Evolutionary conservation across 2,888 invertebrate species (phyloP), one percentile per base, ranked within the genome.

Genomic region (Dryadula phaetusa): DNA sequence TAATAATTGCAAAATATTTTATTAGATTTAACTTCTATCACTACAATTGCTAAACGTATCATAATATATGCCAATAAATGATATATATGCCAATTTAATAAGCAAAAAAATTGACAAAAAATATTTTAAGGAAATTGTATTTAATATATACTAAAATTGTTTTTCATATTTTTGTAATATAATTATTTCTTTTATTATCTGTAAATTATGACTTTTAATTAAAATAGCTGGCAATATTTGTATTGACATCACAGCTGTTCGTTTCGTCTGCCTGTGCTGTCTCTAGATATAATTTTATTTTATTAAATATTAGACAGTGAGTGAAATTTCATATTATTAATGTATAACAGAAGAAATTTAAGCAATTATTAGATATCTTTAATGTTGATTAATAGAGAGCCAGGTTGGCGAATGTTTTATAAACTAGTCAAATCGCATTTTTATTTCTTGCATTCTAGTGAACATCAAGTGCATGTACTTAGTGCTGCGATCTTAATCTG

Each of bases 231-330:
- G 86, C 80, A 86, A 86, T 77, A 79, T 79, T 84, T 82, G 75
- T 85, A 87, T 90, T 90, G 89, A 90, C 90, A 90, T 90, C 90
- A 91, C 92, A 91, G 91, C 92, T 92, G 92, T 92, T 91, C 90
- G 86, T 87, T 89, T 88, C 77, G 73, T 78, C 78, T 85, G 84
- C 79, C 79, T 89, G 87, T 89, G 85, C 83, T 86, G 83, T 85
- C 81, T 76, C 78, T 86, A 84, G 83, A 72, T 73, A 72, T 70
- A 69, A 74, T 72, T 75, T 75, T 75, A 90, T 88, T 89, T 83
- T 86, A 85, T 79, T 86, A 84, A 78, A 87, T 65, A 60, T 65
- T 83, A 77, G 78, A 87, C 90, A 90, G 91, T 91, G 87, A 91
- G 92, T 90, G 86, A 79, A 76, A 81, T 78, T 84, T 80, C 73